Percentiles rank a stretch among this genome's conserved stretches.
These are phyloP conservation scores for Chrysolina americana DNA, from an alignment of 2,888 invertebrate species.

Conservation along the genomic window DNA sequence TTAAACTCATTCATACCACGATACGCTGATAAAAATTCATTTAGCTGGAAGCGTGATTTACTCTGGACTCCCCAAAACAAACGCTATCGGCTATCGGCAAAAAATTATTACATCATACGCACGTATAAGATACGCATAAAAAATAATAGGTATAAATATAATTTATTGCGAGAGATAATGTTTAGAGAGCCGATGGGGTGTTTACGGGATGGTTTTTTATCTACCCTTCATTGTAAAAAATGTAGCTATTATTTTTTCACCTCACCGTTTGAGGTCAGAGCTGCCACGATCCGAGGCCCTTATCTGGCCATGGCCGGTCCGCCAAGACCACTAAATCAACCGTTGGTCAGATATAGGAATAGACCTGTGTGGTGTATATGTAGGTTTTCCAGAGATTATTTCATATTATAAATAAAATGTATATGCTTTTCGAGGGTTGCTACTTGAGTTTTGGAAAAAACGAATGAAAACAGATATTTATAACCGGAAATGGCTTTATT, in stretches of 20 bases:
- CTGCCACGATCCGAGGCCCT: slow-evolving; percentile 62
- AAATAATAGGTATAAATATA: slow-evolving; percentile 53
- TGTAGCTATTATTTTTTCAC: slow-evolving; percentile 65
- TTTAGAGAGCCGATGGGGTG: slow-evolving; percentile 58
- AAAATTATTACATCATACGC: slow-evolving; percentile 31
- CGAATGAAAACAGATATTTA: no score
- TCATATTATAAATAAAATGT: slow-evolving; percentile 18
- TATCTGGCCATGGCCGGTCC: slow-evolving; percentile 62
- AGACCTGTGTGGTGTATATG: slow-evolving; percentile 45
- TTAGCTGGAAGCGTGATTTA: slow-evolving; percentile 13
- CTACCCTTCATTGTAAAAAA: slow-evolving; percentile 61
- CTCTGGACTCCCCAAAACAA: not conserved
- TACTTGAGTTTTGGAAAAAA: no score
- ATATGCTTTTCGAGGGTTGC: no score
- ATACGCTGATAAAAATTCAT: not conserved
- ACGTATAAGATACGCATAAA: slow-evolving; percentile 41
- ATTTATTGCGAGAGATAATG: slow-evolving; percentile 59
- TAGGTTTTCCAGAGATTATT: not conserved
- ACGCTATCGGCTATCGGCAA: slow-evolving; percentile 25
- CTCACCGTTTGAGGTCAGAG: slow-evolving; percentile 62
- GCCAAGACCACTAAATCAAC: slow-evolving; percentile 66
- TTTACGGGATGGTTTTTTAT: slow-evolving; percentile 59
- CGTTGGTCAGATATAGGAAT: slow-evolving; percentile 48
- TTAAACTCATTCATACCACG: no score
- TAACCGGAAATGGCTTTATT: no score